phyloP scores from a whole-genome alignment of 1,140 invertebrate species.

The Magallana angulata region DNA sequence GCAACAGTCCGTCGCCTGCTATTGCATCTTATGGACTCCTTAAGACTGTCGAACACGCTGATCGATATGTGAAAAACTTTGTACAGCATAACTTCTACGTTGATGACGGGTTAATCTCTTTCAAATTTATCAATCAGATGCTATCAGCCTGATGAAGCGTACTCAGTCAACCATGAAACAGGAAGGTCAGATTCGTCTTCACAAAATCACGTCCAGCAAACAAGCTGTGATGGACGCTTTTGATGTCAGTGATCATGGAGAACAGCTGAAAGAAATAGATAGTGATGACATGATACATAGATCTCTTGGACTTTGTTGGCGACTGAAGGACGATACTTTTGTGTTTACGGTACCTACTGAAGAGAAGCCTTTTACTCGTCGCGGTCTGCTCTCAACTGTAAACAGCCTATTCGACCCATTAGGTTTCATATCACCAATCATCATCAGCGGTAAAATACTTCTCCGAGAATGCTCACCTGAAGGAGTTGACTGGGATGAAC shows the following conservation, averaged over 20 bases:
- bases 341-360: slow-evolving; percentile 18
- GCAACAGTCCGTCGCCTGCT: slow-evolving; percentile 56
- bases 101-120: slow-evolving; percentile 53
- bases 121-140: not conserved
- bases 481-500: slow-evolving; percentile 43
- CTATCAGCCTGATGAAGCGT: slow-evolving; percentile 23
- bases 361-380: slow-evolving; percentile 41
- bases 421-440: slow-evolving; percentile 60
- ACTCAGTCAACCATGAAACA: slow-evolving; percentile 28
- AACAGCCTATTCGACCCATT: slow-evolving; percentile 60
- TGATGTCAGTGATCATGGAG: slow-evolving; percentile 26
- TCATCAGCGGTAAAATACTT: slow-evolving; percentile 54
- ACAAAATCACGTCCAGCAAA: slow-evolving; percentile 42
- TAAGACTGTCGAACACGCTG: slow-evolving; percentile 18
- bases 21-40: slow-evolving; percentile 55
- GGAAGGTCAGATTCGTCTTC: not conserved
- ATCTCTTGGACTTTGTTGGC: slow-evolving; percentile 54
- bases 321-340: slow-evolving; percentile 50
- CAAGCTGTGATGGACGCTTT: slow-evolving; percentile 42
- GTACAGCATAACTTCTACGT: slow-evolving; percentile 33
- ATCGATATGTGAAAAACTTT: slow-evolving; percentile 16
- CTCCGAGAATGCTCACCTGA: slow-evolving; percentile 46
- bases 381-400: slow-evolving; percentile 55
- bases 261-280: slow-evolving; percentile 44
- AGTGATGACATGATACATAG: slow-evolving; percentile 37